phyloP scores from a whole-genome alignment of 2,113 vertebrate genomes.

The Macquaria ambigua region DNA sequence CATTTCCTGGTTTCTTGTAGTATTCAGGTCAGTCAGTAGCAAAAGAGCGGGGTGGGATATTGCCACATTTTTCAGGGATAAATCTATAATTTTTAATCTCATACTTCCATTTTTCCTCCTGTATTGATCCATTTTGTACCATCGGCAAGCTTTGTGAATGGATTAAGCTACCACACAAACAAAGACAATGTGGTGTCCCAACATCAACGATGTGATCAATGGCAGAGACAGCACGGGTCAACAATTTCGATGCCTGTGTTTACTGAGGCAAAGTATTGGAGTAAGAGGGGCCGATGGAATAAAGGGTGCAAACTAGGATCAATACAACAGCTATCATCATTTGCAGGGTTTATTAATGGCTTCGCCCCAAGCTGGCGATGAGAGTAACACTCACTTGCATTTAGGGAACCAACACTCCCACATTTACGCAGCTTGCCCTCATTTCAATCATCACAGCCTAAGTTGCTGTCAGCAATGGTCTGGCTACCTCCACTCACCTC shows the following conservation, averaged over 20 bases:
- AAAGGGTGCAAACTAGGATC: conserved; percentile 71
- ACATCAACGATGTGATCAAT: conserved; percentile 75
- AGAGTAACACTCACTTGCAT: conserved; percentile 76
- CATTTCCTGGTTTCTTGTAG: background rate
- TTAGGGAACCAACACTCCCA: conserved; percentile 64
- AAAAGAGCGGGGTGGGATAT: conserved; percentile 1
- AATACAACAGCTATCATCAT: conserved; percentile 82
- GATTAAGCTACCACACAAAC: conserved; percentile 63
- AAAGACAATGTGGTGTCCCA: conserved; percentile 58
- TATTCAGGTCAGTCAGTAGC: conserved; percentile 14
- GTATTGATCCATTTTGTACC: conserved; percentile 62
- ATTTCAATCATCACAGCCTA: conserved; percentile 72
- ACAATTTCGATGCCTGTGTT: conserved; percentile 73
- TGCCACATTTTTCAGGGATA: conserved; percentile 24
- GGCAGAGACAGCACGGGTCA: conserved; percentile 65
- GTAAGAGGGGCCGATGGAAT: conserved; percentile 52
- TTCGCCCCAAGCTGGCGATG: conserved; percentile 56
- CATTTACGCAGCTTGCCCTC: conserved; percentile 59
- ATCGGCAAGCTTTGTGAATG: conserved; percentile 60
- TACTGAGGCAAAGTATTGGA: conserved; percentile 75
- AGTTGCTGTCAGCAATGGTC: conserved; percentile 70
- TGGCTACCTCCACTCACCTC: conserved; percentile 66
- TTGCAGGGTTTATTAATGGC: conserved; percentile 78
- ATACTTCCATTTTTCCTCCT: conserved; percentile 51
- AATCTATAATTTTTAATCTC: conserved; percentile 62